Base-by-base conservation (phyloP, 2,888 invertebrate species). In the Automeris io region DNA sequence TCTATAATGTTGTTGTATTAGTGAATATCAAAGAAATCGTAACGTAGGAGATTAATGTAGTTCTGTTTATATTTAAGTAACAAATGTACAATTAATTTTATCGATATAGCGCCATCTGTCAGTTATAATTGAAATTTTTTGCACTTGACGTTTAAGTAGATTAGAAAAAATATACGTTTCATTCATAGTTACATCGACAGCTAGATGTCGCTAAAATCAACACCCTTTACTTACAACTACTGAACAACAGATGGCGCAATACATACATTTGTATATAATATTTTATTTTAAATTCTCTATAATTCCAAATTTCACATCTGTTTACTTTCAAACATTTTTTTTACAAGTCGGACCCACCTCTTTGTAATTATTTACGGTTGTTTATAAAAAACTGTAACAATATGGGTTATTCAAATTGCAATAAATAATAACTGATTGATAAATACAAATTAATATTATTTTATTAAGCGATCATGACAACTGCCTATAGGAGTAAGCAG, bases 161-260 rank as follows among this genome's bases (percentile, higher is more conserved):
- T 18, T 1, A 4, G 11, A 11, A n/a, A 11, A 2, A 18, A 7
- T 35, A 35, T 3, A 7, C 2, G 9, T 1, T 24, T 11, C 4
- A 5, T 9, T 6, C 11, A n/a, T 1, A 6, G 5, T 29, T 25
- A 25, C 9, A 11, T 7, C 4, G 2, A 11, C n/a, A 4, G 9
- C 25, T 4, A 62, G 57, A 61, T 54, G 55, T 36, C 54, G 22
- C 46, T 49, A 2, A 3, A 23, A 12, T 0, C 0, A 6, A 0
- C n/a, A 1, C 0, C 1, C 5, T 16, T 19, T 36, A 21, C 41
- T 39, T 57, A 43, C 1, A 21, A 37, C 70, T 68, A 70, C 43
- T 70, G 46, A 16, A 42, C 48, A 40, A 49, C 34, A 72, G 77
- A 61, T 66, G 66, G 41, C 61, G 36, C 4, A 6, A 11, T 11